Evolutionary conservation across 2,888 invertebrate species (phyloP), one percentile per base, ranked within the genome.

Genomic region (Carcina quercana): DNA sequence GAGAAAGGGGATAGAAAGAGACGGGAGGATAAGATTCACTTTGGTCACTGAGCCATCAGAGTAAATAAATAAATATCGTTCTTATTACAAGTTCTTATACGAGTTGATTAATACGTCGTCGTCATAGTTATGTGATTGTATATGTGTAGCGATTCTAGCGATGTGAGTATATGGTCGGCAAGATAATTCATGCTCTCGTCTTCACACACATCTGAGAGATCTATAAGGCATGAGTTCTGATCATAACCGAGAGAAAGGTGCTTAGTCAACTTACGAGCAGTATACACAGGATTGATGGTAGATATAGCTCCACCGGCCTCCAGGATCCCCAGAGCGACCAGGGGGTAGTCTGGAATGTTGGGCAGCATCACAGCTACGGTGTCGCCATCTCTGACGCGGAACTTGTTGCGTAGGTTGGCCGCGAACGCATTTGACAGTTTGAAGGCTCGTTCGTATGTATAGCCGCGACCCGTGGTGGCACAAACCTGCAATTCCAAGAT

Each of bases 281-380:
- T 93, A 53, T 93, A 94, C 38, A 87, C 61, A 0, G 93, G 92
- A 73, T 94, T 94, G 5, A 93, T 79, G 0, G 91, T 89, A 0
- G 93, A 91, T 2, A 90, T 86, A 7, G 88, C 55, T 1, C 91
- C 74, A 1, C 91, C 92, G 25, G 92, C 93, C 50, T 89, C 89
- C 15, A 91, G 50, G 15, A 88, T 83, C 0, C 92, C 94, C 51
- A 92, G 55, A 6, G 87, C 61, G 1, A 88, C 86, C 8, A 93
- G 72, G 0, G 90, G 87, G 53, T 86, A 91, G 65, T 95, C 94
- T 0, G 94, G 93, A 13, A 89, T 53, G 60, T 95, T 95, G 1
- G 93, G 92, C 33, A 93, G 56, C 53, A 92, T 86, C 4, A 94
- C 48, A 1, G 90, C 91, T 1, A 94, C 63, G 0, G 90, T 85